phyloP scores from a whole-genome alignment of 2,797 vertebrate genomes.

The Diglossa cyanea region DNA sequence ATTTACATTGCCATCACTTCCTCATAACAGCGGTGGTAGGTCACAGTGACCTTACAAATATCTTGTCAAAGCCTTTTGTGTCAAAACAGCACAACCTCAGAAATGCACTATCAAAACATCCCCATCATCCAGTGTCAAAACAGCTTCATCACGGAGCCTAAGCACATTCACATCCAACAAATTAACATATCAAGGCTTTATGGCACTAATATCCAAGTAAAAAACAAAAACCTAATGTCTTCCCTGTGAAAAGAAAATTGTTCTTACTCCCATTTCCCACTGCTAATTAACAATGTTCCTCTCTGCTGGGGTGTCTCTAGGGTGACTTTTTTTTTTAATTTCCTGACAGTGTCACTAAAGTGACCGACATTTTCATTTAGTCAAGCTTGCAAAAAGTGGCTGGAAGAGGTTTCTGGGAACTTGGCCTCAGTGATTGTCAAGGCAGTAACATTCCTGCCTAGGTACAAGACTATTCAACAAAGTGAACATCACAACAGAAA shows the following conservation, averaged over 20 bases:
- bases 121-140: slow-evolving; percentile 48
- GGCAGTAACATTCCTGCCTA: neutral
- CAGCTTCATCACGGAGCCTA: slow-evolving; percentile 26
- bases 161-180: neutral
- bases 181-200: slow-evolving; percentile 57
- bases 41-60: slow-evolving; percentile 54
- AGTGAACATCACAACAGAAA: neutral
- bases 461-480: neutral
- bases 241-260: slow-evolving; percentile 39
- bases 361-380: neutral
- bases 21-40: slow-evolving; percentile 10
- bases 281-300: slow-evolving; percentile 27
- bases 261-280: slow-evolving; percentile 43
- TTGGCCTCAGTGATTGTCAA: neutral
- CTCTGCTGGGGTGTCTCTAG: neutral
- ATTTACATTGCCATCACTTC: slow-evolving; percentile 49
- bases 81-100: slow-evolving; percentile 59
- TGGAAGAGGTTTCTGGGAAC: neutral
- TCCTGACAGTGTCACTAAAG: neutral
- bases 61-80: slow-evolving; percentile 65
- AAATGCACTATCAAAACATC: slow-evolving; percentile 53
- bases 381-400: neutral
- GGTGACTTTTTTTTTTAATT: neutral
- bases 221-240: slow-evolving; percentile 34
- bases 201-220: slow-evolving; percentile 38